phyloP scores from a whole-genome alignment of 2,888 invertebrate genomes.

The Meandrusa payeni region DNA sequence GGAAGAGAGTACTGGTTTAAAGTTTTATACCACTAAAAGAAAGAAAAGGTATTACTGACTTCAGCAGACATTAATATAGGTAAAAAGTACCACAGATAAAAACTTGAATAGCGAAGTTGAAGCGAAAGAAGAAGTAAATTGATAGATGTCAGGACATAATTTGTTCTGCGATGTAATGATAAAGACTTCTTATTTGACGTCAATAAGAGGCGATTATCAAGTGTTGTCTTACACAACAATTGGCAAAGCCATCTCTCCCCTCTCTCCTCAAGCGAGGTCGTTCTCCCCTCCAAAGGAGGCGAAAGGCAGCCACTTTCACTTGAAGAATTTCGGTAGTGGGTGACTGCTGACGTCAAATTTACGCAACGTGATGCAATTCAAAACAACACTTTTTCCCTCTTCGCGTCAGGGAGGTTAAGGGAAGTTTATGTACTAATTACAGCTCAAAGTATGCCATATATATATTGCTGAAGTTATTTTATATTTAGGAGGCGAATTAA shows the following conservation, averaged over 20 bases:
- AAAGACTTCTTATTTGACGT: neutral
- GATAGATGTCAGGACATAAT: neutral
- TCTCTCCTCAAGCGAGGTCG: conserved; percentile 23
- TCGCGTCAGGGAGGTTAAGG: neutral
- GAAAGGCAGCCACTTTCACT: conserved; percentile 78
- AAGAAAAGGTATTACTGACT: no score
- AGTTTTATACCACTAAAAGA: no score
- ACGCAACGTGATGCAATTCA: conserved; percentile 70
- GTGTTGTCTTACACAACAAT: conserved; percentile 24
- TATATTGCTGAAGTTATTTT: no score
- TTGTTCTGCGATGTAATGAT: neutral
- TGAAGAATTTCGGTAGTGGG: conserved; percentile 59
- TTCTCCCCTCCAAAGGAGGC: conserved; percentile 51
- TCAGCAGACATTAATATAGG: no score
- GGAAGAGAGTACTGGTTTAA: no score
- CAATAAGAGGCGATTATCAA: conserved; percentile 23
- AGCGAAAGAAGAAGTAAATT: no score
- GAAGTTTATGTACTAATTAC: conserved; percentile 1
- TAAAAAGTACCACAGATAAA: no score
- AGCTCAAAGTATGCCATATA: no score
- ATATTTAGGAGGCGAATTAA: no score
- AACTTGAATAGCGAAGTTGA: no score
- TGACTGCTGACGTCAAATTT: conserved; percentile 62
- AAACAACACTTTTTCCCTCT: conserved; percentile 35
- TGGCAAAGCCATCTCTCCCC: conserved; percentile 32